phyloP scores from a whole-genome alignment of 2,113 vertebrate genomes.

The Centropus bengalensis region DNA sequence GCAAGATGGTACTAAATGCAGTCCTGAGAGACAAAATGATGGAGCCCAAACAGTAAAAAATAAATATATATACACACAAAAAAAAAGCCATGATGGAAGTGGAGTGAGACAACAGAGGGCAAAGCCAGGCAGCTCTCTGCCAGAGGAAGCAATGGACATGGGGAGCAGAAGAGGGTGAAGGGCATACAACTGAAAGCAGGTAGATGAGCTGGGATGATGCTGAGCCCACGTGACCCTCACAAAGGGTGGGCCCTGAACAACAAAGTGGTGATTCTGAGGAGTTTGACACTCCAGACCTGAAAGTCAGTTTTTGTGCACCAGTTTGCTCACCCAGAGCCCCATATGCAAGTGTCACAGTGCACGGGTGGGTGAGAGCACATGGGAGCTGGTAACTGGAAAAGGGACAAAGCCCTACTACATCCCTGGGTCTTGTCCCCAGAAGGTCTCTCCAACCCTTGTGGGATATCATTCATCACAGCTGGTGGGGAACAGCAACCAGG shows the following conservation, averaged over 20 bases:
- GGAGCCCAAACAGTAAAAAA: background rate
- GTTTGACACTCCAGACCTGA: accelerated
- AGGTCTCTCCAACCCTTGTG: background rate
- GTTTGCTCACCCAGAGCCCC: accelerated
- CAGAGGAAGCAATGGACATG: accelerated
- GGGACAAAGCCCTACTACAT: background rate
- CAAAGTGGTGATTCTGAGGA: background rate
- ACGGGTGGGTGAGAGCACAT: background rate
- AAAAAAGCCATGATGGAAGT: background rate
- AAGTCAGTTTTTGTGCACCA: background rate
- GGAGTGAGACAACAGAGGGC: background rate
- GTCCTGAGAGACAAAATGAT: background rate
- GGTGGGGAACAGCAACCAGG: background rate
- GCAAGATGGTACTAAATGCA: background rate
- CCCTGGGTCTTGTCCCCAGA: background rate
- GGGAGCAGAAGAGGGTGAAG: background rate
- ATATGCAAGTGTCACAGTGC: background rate
- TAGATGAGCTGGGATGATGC: accelerated
- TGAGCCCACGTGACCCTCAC: background rate
- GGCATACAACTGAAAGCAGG: background rate
- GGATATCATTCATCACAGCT: background rate
- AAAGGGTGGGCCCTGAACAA: too few species aligned
- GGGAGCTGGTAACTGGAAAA: background rate
- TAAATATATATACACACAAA: background rate
- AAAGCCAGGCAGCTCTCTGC: background rate